phyloP scores from a whole-genome alignment of 2,113 vertebrate genomes.

The Fulmarus glacialis region DNA sequence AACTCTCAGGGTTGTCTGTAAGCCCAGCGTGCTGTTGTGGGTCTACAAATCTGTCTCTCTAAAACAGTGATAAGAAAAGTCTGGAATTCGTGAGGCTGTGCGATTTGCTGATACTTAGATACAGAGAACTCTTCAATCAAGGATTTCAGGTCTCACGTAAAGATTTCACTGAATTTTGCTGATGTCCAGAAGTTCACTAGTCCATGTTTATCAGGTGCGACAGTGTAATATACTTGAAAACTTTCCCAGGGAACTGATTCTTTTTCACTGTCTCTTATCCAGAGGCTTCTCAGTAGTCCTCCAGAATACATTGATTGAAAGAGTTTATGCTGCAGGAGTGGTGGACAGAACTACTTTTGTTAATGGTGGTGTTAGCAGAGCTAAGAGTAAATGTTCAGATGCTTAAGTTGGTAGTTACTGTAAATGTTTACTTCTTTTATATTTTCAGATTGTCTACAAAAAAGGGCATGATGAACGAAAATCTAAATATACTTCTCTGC shows the following conservation, averaged over 20 bases:
- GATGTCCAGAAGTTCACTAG: background rate
- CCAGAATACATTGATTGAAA: background rate
- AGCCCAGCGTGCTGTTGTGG: background rate
- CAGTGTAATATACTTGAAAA: background rate
- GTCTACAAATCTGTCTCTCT: background rate
- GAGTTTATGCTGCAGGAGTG: background rate
- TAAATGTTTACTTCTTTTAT: background rate
- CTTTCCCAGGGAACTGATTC: background rate
- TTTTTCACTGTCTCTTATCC: background rate
- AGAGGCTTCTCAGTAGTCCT: background rate
- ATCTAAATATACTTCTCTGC: constrained; percentile 87
- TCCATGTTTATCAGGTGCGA: background rate
- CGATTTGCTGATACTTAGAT: background rate
- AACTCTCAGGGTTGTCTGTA: background rate
- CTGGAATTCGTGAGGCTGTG: background rate
- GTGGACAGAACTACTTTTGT: background rate
- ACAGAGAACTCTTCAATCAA: fast-evolving
- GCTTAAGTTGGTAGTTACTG: background rate
- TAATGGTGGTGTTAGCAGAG: background rate
- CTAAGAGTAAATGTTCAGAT: background rate
- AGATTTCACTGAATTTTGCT: background rate
- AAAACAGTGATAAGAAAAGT: background rate
- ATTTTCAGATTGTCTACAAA: constrained; percentile 89
- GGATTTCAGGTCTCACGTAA: background rate
- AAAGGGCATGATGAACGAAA: constrained; percentile 88